Conservation (phyloP, 2,113 vertebrate species). For the Pithys albifrons region DNA sequence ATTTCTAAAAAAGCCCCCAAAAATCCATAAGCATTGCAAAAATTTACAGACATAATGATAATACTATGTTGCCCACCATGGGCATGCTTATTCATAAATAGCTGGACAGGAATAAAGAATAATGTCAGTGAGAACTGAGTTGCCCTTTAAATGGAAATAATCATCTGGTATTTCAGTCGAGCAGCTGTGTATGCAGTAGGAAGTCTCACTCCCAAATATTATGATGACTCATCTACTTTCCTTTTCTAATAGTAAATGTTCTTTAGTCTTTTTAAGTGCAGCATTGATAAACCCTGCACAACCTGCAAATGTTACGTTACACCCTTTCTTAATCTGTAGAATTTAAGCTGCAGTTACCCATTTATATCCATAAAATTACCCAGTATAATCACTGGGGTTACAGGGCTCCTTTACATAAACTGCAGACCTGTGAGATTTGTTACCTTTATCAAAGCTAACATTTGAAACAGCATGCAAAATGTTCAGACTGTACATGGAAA, state of each 20-base stretch:
- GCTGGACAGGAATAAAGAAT: background rate
- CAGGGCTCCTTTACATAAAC: background rate
- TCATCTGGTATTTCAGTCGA: conserved; percentile 5
- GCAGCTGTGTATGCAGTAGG: background rate
- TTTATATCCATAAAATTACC: background rate
- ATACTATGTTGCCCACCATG: background rate
- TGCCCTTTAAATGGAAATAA: conserved; percentile 39
- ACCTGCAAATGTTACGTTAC: background rate
- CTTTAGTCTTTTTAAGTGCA: background rate
- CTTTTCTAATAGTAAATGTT: background rate
- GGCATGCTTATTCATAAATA: background rate
- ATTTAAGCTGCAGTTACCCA: background rate
- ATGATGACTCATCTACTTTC: conserved; percentile 54
- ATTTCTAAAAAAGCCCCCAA: background rate
- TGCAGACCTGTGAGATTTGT: background rate
- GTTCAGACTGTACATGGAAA: background rate
- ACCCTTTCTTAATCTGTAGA: background rate
- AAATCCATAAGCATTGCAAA: background rate
- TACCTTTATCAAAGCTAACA: background rate
- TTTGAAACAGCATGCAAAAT: background rate
- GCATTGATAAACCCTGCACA: background rate
- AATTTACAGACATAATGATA: background rate
- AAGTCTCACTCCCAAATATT: conserved; percentile 5
- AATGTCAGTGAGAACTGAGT: background rate
- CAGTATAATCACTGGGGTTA: background rate